phyloP scores from a whole-genome alignment of 2,888 invertebrate species.

The Horisme vitalbata region DNA sequence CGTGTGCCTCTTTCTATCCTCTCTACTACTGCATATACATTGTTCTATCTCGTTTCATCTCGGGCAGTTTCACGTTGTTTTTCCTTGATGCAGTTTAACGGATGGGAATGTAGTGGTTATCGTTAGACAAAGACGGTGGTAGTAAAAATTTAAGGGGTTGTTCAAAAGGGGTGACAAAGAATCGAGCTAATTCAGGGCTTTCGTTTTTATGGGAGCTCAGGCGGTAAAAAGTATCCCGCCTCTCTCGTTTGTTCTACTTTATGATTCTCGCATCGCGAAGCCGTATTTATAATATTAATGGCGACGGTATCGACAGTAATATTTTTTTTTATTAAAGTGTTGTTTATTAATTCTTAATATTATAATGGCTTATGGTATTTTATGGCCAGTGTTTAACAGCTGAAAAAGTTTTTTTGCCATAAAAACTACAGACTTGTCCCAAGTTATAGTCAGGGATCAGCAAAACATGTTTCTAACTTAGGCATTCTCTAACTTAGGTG shows the following conservation, averaged over 20 bases:
- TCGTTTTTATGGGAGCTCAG: conserved; percentile 78
- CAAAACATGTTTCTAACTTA: too few species aligned
- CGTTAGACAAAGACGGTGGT: conserved; percentile 82
- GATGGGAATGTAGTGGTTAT: conserved; percentile 82
- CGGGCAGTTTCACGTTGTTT: conserved; percentile 80
- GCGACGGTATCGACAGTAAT: conserved; percentile 67
- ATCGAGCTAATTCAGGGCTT: conserved; percentile 82
- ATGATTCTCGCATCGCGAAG: conserved; percentile 70
- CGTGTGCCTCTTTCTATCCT: conserved; percentile 77
- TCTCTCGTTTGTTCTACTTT: conserved; percentile 81
- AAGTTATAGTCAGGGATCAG: too few species aligned
- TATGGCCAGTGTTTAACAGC: conserved; percentile 34
- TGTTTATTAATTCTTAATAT: conserved; percentile 62
- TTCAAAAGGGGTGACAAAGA: conserved; percentile 81
- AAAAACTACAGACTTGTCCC: too few species aligned
- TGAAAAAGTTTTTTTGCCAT: conserved; percentile 27
- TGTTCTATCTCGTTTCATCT: conserved; percentile 83
- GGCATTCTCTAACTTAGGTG: not conserved
- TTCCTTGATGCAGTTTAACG: conserved; percentile 83
- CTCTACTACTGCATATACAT: conserved; percentile 81
- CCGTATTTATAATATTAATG: conserved; percentile 80
- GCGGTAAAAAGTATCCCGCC: conserved; percentile 83
- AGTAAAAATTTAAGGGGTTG: conserved; percentile 80
- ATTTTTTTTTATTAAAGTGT: conserved; percentile 54
- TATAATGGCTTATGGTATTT: conserved; percentile 45